phyloP scores from a whole-genome alignment of 2,888 invertebrate genomes.

The Alcis repandata region DNA sequence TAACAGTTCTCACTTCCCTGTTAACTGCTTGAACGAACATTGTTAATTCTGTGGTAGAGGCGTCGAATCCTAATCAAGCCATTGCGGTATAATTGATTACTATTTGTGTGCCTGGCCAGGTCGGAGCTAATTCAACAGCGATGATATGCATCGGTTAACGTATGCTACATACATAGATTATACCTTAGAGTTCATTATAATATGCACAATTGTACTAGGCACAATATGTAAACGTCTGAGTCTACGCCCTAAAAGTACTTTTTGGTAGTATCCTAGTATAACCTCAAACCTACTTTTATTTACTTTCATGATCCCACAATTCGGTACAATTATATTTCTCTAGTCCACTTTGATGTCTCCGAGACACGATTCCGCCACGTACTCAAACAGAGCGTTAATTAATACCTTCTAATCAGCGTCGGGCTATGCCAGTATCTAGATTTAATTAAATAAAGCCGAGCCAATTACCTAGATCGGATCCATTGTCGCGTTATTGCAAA shows the following conservation, averaged over 20 bases:
- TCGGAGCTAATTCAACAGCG: not conserved
- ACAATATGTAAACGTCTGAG: too few species aligned
- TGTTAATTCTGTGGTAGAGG: constrained; percentile 2
- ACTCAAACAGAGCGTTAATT: constrained; percentile 47
- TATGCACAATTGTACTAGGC: too few species aligned
- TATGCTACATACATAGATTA: too few species aligned
- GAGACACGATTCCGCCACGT: constrained; percentile 21
- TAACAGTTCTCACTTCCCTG: constrained; percentile 24
- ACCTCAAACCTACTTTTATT: not conserved
- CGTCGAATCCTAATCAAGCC: not conserved
- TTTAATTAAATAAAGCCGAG: constrained; percentile 42
- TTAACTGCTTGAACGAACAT: not conserved
- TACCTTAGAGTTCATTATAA: too few species aligned
- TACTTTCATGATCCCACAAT: constrained; percentile 14
- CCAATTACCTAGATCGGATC: constrained; percentile 39
- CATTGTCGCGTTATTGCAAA: constrained; percentile 37
- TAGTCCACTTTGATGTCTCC: constrained; percentile 29
- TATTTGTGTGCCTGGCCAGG: not conserved
- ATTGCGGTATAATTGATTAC: not conserved
- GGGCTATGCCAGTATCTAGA: constrained; percentile 37
- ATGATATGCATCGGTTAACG: not conserved
- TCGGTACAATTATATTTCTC: constrained; percentile 13
- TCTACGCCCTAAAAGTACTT: too few species aligned
- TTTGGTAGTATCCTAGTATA: not conserved
- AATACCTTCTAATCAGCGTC: constrained; percentile 53